Conservation (phyloP, 1,140 invertebrate genomes). For the Drosophila orena region DNA sequence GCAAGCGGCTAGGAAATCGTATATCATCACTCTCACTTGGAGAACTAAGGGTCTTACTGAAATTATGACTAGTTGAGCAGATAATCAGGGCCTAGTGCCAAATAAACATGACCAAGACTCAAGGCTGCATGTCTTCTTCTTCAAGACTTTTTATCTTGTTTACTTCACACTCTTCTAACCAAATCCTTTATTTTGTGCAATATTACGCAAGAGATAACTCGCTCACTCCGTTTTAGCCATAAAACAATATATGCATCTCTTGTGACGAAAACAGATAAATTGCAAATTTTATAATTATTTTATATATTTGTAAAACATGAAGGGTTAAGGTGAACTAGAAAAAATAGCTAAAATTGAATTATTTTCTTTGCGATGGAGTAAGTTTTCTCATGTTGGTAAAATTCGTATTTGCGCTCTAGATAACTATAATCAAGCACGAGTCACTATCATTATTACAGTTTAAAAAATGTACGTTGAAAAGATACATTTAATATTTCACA, state of each 20-base stretch:
- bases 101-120: conserved; percentile 17
- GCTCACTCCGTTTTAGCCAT: background rate
- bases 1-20: background rate
- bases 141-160: conserved; percentile 18
- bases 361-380: no score
- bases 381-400: no score
- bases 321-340: no score
- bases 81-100: background rate
- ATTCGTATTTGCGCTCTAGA: no score
- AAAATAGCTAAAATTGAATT: no score
- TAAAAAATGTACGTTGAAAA: no score
- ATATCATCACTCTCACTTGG: conserved; percentile 12
- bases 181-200: background rate
- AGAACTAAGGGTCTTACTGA: background rate
- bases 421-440: no score
- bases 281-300: no score
- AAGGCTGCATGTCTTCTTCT: conserved; percentile 7
- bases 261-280: no score
- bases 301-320: no score
- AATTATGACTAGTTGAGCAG: background rate
- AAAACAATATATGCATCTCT: background rate
- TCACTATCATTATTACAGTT: no score
- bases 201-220: background rate
- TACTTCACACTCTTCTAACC: background rate
- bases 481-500: no score